phyloP scores from a whole-genome alignment of 1,140 invertebrate species.

The Ostrea denselamellosa region DNA sequence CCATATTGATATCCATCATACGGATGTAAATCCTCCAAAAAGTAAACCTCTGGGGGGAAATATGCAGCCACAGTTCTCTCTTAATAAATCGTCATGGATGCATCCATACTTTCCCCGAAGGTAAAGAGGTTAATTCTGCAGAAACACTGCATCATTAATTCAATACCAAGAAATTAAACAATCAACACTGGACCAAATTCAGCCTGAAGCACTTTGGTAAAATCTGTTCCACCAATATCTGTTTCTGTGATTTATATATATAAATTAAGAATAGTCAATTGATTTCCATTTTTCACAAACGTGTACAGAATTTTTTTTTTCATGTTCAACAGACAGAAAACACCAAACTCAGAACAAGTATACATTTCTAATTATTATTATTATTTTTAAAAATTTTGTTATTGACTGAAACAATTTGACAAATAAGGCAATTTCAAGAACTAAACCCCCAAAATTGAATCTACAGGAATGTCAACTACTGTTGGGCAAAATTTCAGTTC shows the following conservation, averaged over 20 bases:
- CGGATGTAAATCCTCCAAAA: not conserved
- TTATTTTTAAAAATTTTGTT: too few species aligned
- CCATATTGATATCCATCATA: not conserved
- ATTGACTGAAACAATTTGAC: too few species aligned
- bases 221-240: slow-evolving; percentile 6
- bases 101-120: not conserved
- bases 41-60: not conserved
- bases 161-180: slow-evolving; percentile 34
- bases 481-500: too few species aligned
- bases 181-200: not conserved
- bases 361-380: too few species aligned
- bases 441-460: too few species aligned
- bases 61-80: not conserved
- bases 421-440: too few species aligned
- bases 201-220: not conserved
- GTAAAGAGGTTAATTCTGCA: not conserved
- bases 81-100: slow-evolving; percentile 32
- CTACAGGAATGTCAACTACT: too few species aligned
- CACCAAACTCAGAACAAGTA: too few species aligned
- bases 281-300: not conserved
- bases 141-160: slow-evolving; percentile 24
- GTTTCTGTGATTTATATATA: slow-evolving; percentile 17
- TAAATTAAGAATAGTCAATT: slow-evolving; percentile 15
- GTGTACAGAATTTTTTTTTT: too few species aligned
- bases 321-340: too few species aligned